These are phyloP conservation scores for Grammomys surdaster DNA, from an alignment of 2,113 vertebrate species.

Conservation along the genomic window DNA sequence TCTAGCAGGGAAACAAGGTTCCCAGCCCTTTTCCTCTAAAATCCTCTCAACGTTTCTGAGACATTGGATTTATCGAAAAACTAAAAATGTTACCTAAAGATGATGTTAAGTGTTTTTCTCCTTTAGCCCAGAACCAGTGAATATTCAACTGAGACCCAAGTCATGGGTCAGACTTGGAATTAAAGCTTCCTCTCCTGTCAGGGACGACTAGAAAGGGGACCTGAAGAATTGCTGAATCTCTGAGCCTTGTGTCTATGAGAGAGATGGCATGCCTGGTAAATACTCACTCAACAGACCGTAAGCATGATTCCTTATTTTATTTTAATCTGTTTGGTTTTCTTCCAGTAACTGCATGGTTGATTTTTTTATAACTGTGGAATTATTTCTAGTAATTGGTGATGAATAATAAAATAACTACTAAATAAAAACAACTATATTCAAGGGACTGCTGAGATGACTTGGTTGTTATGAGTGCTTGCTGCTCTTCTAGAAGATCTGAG, in stretches of 20 bases:
- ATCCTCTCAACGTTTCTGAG: slow-evolving; percentile 5
- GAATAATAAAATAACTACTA: not conserved
- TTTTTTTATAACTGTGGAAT: not conserved
- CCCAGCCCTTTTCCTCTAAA: not conserved
- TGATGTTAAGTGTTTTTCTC: not conserved
- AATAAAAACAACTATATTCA: not conserved
- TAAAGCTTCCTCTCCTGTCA: slow-evolving; percentile 23
- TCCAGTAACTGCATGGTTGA: not conserved
- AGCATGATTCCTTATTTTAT: slow-evolving; percentile 11
- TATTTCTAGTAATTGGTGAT: not conserved
- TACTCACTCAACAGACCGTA: not conserved
- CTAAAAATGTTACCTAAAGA: slow-evolving; percentile 14
- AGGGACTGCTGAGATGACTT: not conserved
- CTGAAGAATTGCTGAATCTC: not conserved
- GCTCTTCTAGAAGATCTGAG: not conserved
- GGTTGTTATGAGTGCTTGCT: no score
- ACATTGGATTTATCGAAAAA: slow-evolving; percentile 9
- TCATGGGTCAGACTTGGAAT: slow-evolving; percentile 12
- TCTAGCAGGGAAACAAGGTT: not conserved
- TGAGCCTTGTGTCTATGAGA: not conserved
- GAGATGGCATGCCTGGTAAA: slow-evolving; percentile 7
- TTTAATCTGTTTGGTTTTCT: slow-evolving; percentile 30
- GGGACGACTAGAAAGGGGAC: not conserved
- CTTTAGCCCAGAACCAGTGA: not conserved
- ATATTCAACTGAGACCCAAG: not conserved